Evolutionary conservation across 2,113 vertebrate genomes (phyloP).

Genomic region (Saccopteryx bilineata): DNA sequence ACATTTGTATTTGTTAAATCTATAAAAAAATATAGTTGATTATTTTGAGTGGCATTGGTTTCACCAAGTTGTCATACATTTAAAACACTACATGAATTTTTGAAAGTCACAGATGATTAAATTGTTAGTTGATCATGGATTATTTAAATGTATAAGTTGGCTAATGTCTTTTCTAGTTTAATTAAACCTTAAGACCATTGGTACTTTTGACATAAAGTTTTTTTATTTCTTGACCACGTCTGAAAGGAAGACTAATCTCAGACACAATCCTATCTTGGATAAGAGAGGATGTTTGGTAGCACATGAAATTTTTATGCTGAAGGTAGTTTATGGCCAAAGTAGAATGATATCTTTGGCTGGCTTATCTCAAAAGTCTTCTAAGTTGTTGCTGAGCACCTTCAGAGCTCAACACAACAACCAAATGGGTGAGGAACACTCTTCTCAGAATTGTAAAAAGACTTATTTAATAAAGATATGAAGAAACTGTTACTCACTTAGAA

Average conservation of each 20-base stretch:
- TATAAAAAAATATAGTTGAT: background rate
- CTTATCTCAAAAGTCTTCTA: background rate
- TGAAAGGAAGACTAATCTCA: background rate
- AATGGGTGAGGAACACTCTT: background rate
- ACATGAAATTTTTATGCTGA: background rate
- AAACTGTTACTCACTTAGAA: background rate
- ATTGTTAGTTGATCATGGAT: background rate
- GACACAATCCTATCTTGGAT: background rate
- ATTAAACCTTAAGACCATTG: background rate
- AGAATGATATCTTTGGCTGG: background rate
- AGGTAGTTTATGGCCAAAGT: background rate
- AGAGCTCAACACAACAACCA: background rate
- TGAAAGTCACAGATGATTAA: background rate
- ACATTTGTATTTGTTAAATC: background rate
- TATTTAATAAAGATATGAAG: background rate
- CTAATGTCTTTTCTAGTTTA: background rate
- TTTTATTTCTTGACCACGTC: background rate
- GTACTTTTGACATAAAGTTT: conserved; percentile 21
- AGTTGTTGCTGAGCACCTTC: background rate
- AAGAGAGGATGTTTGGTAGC: background rate
- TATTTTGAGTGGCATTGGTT: background rate
- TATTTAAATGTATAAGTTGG: conserved; percentile 2
- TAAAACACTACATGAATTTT: background rate
- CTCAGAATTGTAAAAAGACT: background rate
- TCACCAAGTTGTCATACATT: background rate